Conservation (phyloP, 2,797 vertebrate species). For the Ibycter americanus region DNA sequence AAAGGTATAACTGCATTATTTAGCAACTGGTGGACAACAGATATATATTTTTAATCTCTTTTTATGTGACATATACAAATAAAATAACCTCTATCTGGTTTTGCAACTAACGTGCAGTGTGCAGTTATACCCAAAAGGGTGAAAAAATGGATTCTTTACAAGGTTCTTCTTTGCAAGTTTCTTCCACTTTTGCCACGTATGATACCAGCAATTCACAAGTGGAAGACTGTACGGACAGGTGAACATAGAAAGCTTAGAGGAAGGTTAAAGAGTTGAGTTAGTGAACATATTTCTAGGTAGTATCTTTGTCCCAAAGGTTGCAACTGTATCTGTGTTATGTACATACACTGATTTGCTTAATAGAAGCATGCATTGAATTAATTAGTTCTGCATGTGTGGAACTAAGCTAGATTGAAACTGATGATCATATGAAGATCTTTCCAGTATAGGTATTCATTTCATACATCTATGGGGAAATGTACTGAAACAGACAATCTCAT, state of each 20-base stretch:
- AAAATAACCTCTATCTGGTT: not conserved
- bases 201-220: not conserved
- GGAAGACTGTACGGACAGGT: not conserved
- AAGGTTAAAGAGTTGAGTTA: not conserved
- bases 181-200: not conserved
- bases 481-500: not conserved
- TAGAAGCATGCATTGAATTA: not conserved
- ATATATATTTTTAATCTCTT: not conserved
- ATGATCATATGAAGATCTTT: not conserved
- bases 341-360: not conserved
- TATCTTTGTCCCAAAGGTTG: not conserved
- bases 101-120: not conserved
- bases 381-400: not conserved
- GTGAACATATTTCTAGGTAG: not conserved
- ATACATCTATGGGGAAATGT: not conserved
- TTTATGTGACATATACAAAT: not conserved
- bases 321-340: not conserved
- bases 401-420: not conserved
- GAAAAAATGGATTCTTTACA: not conserved
- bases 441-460: not conserved
- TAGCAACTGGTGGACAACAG: not conserved
- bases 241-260: not conserved
- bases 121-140: not conserved
- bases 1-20: not conserved
- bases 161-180: not conserved